phyloP scores from a whole-genome alignment of 1,140 invertebrate species.

The Calephelis nemesis region DNA sequence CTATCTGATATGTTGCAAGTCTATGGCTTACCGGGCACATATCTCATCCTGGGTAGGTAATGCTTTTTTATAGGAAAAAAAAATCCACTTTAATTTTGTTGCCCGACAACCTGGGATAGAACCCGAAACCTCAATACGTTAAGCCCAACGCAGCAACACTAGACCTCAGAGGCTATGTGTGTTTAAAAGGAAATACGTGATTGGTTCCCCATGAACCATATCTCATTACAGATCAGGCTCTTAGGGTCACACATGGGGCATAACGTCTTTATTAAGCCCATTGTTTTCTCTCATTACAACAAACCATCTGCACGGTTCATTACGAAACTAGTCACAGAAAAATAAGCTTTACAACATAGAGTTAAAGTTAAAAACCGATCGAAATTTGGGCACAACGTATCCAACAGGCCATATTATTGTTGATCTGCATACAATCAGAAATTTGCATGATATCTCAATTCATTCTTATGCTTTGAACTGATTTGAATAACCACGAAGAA shows the following conservation, averaged over 20 bases:
- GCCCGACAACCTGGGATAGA: no score
- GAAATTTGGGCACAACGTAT: conserved; percentile 8
- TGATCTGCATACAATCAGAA: conserved; percentile 73
- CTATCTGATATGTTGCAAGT: no score
- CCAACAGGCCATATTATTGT: conserved; percentile 50
- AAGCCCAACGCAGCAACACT: no score
- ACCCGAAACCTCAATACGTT: no score
- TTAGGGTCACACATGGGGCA: conserved; percentile 23
- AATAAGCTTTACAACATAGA: neutral
- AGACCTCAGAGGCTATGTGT: neutral
- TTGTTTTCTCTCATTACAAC: conserved; percentile 73
- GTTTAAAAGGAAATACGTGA: neutral
- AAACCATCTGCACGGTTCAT: conserved; percentile 47
- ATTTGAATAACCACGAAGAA: conserved; percentile 58
- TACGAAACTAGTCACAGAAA: neutral
- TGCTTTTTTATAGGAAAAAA: no score
- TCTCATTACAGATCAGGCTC: conserved; percentile 12
- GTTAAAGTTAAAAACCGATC: neutral
- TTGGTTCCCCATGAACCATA: conserved; percentile 8
- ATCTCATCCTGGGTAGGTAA: no score
- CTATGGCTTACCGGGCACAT: no score
- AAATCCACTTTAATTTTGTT: no score
- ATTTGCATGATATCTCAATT: conserved; percentile 78
- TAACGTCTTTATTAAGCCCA: conserved; percentile 71
- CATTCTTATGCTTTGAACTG: conserved; percentile 47